Evolutionary conservation across 2,113 vertebrate species (phyloP), one percentile per base, ranked within the genome.

Genomic region (Chaetorhynchus papuensis): DNA sequence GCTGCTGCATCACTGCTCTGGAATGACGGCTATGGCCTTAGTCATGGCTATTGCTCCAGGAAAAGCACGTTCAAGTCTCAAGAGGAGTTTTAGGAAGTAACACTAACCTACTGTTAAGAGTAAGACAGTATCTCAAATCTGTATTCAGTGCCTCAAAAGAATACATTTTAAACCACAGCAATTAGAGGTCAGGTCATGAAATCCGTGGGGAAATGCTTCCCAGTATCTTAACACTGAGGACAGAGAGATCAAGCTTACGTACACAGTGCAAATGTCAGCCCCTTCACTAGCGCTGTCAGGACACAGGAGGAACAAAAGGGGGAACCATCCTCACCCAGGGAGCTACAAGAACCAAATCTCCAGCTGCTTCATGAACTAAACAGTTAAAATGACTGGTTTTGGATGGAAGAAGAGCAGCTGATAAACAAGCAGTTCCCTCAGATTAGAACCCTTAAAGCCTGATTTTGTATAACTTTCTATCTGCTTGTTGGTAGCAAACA

Each of bases 11-110:
- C 66, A 81, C 77, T 61, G 61, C n/a, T 94, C 24, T 65, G 94
- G 87, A 80, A 89, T 83, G 96, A 80, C 33, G 90, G 33, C 81
- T 93, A 72, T 75, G 94, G 92, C 64, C 66, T 88, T 33, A 90
- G 50, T 77, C 79, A 77, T 9, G 57, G 14, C 82, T 76, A 61
- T 39, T 56, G 47, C 87, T 24, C 53, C 84, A 12, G 70, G 77
- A 77, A 91, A 92, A 89, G 84, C 70, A 75, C 44, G 22, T 22
- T 52, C 77, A 20, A 28, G 13, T 77, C 74, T 87, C 85, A 56
- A 66, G 26, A 74, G 59, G 26, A 61, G 82, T 42, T 61, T 28
- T 26, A 41, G 87, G 47, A 89, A 63, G 16, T 75, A 35, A 22
- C 93, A 86, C 65, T 50, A 60, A 89, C 15, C 61, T 23, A 30